Conservation (phyloP, 35 echinoderm and acorn worm species). For the Amphiura filiformis region DNA sequence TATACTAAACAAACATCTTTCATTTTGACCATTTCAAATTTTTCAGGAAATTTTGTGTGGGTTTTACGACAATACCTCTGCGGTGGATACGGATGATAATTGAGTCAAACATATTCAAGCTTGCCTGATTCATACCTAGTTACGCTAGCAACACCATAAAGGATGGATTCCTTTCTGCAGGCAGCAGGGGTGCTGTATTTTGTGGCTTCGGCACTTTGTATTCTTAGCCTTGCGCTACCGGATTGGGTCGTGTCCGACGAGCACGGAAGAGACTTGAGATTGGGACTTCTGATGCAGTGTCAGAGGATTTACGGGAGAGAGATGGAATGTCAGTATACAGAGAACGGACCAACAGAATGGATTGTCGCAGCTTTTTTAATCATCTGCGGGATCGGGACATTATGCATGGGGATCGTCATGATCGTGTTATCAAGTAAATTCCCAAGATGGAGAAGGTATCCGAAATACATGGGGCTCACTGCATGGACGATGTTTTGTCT, state of each 20-base stretch:
- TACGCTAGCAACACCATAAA: too few species aligned
- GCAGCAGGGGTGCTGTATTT: constrained; percentile 80
- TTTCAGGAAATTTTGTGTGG: background rate
- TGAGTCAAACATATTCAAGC: too few species aligned
- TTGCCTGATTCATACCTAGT: too few species aligned
- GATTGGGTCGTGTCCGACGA: constrained; percentile 76
- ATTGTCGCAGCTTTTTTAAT: constrained; percentile 76
- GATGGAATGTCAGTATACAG: constrained; percentile 61
- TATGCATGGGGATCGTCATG: constrained; percentile 66
- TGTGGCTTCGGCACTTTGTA: constrained; percentile 55
- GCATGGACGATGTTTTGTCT: constrained; percentile 87
- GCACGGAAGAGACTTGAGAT: constrained; percentile 58
- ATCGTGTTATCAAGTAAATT: constrained; percentile 68
- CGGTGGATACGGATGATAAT: too few species aligned
- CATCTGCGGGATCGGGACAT: constrained; percentile 54
- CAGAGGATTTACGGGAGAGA: constrained; percentile 74
- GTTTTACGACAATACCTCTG: background rate
- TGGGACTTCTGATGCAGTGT: constrained; percentile 82
- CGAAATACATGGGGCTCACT: constrained; percentile 81
- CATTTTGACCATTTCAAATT: background rate
- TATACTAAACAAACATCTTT: too few species aligned
- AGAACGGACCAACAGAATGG: constrained; percentile 70
- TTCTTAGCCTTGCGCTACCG: constrained; percentile 71
- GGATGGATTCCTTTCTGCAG: constrained; percentile 96
- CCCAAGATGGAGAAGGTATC: constrained; percentile 65